Evolutionary conservation across 2,888 invertebrate species (phyloP).

Genomic region (Noctuana brunneofusca): DNA sequence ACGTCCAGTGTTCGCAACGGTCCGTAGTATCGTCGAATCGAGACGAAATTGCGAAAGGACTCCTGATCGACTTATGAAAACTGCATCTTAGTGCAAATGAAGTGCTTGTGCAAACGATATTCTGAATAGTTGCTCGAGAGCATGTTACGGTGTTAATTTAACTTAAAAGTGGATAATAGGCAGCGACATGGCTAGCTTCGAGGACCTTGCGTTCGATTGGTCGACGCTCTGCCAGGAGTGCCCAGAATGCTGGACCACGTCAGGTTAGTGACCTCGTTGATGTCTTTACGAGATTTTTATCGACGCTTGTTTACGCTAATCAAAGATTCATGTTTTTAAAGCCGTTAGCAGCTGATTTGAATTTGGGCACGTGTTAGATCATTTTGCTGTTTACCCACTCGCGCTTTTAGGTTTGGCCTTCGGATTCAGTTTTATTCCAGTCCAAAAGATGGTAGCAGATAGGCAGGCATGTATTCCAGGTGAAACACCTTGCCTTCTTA

Average conservation of each 20-base stretch:
- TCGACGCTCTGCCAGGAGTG: constrained; percentile 84
- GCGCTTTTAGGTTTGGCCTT: too few relatives aligned
- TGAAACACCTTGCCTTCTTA: not conserved
- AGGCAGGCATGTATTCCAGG: too few relatives aligned
- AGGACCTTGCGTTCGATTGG: constrained; percentile 86
- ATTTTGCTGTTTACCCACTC: not conserved
- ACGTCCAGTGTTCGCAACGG: constrained; percentile 38
- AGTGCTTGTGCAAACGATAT: constrained; percentile 60
- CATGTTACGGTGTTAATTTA: constrained; percentile 57
- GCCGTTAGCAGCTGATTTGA: constrained; percentile 36
- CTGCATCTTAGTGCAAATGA: constrained; percentile 48
- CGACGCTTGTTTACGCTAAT: constrained; percentile 20
- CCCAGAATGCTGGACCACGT: constrained; percentile 84
- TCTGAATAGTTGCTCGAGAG: constrained; percentile 48
- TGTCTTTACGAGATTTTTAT: constrained; percentile 7
- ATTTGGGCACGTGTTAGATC: constrained; percentile 36
- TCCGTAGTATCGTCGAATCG: constrained; percentile 20
- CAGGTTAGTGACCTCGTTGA: constrained; percentile 77
- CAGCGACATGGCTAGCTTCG: constrained; percentile 84
- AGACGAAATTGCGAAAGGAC: constrained; percentile 36
- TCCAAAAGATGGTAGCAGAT: too few relatives aligned
- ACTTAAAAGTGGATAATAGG: constrained; percentile 52
- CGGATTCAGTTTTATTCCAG: too few relatives aligned
- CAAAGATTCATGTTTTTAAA: constrained; percentile 36
- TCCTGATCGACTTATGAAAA: constrained; percentile 36